Conservation (phyloP, 2,888 invertebrate genomes). For the Lottia scabra region DNA sequence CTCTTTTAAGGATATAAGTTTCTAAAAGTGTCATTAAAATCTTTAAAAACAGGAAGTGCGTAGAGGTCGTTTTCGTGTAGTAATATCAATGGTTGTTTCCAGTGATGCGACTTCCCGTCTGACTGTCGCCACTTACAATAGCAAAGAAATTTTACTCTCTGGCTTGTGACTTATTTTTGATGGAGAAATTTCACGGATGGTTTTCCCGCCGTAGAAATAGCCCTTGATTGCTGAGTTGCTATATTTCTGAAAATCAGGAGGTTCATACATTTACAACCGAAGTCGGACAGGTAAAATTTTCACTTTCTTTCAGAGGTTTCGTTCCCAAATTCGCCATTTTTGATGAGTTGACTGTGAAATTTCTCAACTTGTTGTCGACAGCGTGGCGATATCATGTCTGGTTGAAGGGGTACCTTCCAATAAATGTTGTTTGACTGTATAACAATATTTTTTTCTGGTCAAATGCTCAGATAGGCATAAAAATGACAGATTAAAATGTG, state of each 20-base stretch:
- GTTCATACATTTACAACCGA: constrained; percentile 7
- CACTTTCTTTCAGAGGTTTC: constrained; percentile 18
- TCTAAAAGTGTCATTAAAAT: too few species aligned
- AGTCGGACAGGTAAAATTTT: constrained; percentile 23
- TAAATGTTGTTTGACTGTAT: neutral
- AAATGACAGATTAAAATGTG: too few species aligned
- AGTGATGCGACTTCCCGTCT: constrained; percentile 59
- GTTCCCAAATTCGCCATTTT: neutral
- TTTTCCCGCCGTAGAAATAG: constrained; percentile 24
- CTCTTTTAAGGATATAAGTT: too few species aligned
- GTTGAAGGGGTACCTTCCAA: neutral
- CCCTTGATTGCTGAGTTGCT: constrained; percentile 5
- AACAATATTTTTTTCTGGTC: neutral
- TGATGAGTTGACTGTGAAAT: constrained; percentile 5
- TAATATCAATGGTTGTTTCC: constrained; percentile 17
- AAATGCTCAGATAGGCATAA: too few species aligned
- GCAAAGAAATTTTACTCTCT: constrained; percentile 34
- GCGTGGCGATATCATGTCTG: neutral
- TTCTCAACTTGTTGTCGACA: constrained; percentile 2
- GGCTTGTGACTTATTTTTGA: constrained; percentile 26
- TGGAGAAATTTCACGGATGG: constrained; percentile 27
- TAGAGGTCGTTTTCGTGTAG: constrained; percentile 6
- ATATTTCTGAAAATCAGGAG: constrained; percentile 9
- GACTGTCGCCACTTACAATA: constrained; percentile 64
- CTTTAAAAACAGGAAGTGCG: neutral